Percentiles rank a stretch among this genome's conserved stretches.
Evolutionary conservation across 2,888 invertebrate species (phyloP).

Genomic region (Meiosimyza decipiens): DNA sequence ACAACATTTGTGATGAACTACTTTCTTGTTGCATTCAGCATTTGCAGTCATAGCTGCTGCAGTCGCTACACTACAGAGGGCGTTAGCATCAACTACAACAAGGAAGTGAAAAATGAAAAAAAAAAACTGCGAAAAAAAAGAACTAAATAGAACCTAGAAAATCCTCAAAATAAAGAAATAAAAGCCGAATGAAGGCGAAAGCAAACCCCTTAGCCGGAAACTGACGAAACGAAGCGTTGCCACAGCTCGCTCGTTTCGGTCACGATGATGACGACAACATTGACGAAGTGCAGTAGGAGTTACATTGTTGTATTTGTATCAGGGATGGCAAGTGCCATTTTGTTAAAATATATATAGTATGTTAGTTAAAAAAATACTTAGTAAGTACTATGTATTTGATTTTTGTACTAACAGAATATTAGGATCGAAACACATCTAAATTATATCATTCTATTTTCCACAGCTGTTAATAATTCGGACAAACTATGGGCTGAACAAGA

Average conservation of each 20-base stretch:
- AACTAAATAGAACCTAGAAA: not conserved
- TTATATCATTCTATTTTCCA: no score
- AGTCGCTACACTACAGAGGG: not conserved
- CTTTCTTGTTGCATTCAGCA: conserved; percentile 16
- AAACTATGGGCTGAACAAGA: no score
- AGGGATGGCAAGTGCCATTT: not conserved
- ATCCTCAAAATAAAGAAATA: not conserved
- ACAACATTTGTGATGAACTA: conserved; percentile 17
- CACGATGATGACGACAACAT: not conserved
- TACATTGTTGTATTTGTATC: not conserved
- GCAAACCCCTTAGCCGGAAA: conserved; percentile 9
- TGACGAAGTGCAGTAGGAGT: not conserved
- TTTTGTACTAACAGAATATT: no score
- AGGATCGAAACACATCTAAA: no score
- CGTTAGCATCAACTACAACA: not conserved
- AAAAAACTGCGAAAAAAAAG: no score
- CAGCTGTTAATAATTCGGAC: no score
- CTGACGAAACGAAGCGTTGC: not conserved
- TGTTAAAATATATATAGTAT: not conserved
- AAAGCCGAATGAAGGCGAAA: not conserved
- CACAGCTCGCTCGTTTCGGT: not conserved
- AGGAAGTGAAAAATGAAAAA: conserved; percentile 3
- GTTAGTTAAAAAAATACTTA: no score
- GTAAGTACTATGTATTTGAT: no score
- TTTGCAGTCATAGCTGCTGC: not conserved